Conservation (phyloP, 2,797 vertebrate genomes). For the Amphiprion clarkii region DNA sequence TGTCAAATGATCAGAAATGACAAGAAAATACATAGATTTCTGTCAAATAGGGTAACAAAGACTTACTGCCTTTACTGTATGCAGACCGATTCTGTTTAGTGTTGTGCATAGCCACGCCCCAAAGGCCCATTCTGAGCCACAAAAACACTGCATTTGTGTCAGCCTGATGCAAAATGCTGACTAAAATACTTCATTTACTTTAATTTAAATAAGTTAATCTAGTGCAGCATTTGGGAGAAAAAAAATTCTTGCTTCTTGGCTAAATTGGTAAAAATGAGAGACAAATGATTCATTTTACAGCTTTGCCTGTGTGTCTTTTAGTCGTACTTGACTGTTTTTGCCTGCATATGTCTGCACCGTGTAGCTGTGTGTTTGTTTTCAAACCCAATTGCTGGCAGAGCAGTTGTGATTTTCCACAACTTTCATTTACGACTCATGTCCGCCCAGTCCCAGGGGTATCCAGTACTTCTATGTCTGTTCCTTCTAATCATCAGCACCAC, state of each 20-base stretch:
- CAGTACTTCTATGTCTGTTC: slow-evolving; percentile 27
- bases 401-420: slow-evolving; percentile 17
- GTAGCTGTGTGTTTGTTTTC: slow-evolving; percentile 29
- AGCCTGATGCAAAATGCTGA: too few species aligned
- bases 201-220: background rate
- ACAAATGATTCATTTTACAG: background rate
- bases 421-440: slow-evolving; percentile 33
- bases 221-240: background rate
- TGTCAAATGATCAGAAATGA: too few species aligned
- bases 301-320: background rate
- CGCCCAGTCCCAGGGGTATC: slow-evolving; percentile 31
- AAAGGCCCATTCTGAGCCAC: too few species aligned
- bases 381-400: slow-evolving; percentile 33
- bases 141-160: too few species aligned
- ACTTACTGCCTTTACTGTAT: too few species aligned
- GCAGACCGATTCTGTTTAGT: too few species aligned
- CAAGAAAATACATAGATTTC: too few species aligned
- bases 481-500: slow-evolving; percentile 24
- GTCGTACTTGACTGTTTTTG: background rate
- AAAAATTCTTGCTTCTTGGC: background rate
- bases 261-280: background rate
- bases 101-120: too few species aligned
- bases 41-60: too few species aligned
- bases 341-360: slow-evolving; percentile 10
- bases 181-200: too few species aligned